phyloP scores from a whole-genome alignment of 2,113 vertebrate genomes.

The Eulacestoma nigropectus region DNA sequence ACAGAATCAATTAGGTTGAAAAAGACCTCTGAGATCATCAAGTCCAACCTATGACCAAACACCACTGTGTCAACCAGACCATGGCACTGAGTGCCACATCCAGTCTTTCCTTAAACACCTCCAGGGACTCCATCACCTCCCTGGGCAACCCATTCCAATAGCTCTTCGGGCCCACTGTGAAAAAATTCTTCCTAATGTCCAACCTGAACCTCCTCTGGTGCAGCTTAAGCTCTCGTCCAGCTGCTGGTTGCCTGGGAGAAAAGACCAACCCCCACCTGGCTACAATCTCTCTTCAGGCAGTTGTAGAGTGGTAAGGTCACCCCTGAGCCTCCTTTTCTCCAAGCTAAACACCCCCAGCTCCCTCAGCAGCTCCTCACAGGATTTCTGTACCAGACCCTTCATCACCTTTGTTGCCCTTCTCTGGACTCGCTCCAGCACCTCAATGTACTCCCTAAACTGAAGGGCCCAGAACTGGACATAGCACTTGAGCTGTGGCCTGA shows the following conservation, averaged over 20 bases:
- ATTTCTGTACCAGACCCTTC: not conserved
- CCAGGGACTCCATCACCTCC: not conserved
- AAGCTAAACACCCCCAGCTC: not conserved
- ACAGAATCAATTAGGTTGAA: not conserved
- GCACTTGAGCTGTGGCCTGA: not conserved
- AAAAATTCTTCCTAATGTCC: not conserved
- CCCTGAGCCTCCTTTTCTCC: not conserved
- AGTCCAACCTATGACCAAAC: not conserved
- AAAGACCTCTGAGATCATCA: not conserved
- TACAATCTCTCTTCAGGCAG: not conserved
- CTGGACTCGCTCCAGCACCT: not conserved
- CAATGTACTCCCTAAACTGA: not conserved
- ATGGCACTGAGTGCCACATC: rapidly evolving
- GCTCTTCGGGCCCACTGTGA: not conserved
- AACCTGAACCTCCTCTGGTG: not conserved
- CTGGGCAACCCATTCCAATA: not conserved
- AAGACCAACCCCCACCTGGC: not conserved
- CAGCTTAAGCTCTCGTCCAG: not conserved
- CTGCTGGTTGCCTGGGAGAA: not conserved
- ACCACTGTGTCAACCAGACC: not conserved
- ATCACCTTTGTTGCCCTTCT: not conserved
- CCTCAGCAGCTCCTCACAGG: not conserved
- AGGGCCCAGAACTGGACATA: not conserved
- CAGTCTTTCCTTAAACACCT: too few species aligned
- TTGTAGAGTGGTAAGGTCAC: not conserved